Base-by-base conservation (phyloP, 2,888 invertebrate genomes). In the Cryptocheilus praepositus region DNA sequence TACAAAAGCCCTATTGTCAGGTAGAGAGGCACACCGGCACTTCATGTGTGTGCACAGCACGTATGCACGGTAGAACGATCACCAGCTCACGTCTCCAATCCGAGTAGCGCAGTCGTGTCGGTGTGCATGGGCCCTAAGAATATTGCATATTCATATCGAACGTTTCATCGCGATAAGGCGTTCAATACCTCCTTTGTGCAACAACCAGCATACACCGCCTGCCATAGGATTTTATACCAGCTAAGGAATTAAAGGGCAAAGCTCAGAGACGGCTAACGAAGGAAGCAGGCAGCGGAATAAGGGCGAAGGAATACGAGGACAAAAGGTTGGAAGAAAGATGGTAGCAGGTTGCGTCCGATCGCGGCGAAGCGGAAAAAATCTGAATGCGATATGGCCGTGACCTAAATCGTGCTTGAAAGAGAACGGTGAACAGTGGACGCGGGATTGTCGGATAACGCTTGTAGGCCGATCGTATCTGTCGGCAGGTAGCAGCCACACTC, bases 91-190 rank as follows among this genome's bases (percentile, higher is more conserved):
- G 16, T 49, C 49, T 16, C 19, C 4, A 16, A 19, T 49, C 49
- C 49, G 49, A 49, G n/a, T 22, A 22, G 4, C 16, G 15, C 21
- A 5, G 0, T 15, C 21, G 8, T 18, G 19, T 46, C 57, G 19
- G 21, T 45, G 44, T 60, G 28, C 62, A 52, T n/a, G 44, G 59
- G 55, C 61, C 65, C 67, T 64, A 67, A 71, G 77, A 73, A 71
- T 74, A 79, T 79, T 79, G 70, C 76, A 78, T 79, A 78, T 78
- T 79, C 78, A 75, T 77, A 68, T 67, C 66, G 3, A 55, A 15
- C 63, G 61, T 68, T 68, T 73, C 60, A 60, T 64, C 67, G 65
- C 64, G 70, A 74, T 77, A 70, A 74, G 72, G 22, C 67, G 63
- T 64, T 67, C 59, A 53, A 53, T 51, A 56, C 21, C 18, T 22